These are phyloP conservation scores for Chloroceryle aenea DNA, from an alignment of 2,113 vertebrate species.

Conservation along the genomic window DNA sequence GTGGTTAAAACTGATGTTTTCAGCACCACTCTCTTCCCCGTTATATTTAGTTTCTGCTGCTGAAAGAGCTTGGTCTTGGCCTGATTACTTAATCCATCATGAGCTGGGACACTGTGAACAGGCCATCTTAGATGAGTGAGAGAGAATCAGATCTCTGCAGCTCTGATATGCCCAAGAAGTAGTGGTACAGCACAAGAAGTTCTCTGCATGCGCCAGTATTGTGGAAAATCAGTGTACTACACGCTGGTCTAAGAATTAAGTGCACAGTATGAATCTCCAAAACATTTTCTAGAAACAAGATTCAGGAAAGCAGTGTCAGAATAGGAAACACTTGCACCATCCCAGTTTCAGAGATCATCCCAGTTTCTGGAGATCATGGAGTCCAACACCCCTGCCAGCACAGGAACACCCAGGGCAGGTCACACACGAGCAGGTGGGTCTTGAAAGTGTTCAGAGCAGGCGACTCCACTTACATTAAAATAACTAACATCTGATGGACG, in stretches of 20 bases:
- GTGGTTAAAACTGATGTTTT: not conserved
- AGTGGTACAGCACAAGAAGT: rapidly evolving
- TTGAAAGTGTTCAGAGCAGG: too few relatives aligned
- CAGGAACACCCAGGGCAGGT: too few relatives aligned
- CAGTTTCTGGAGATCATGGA: too few relatives aligned
- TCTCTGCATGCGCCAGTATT: not conserved
- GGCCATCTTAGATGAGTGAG: not conserved
- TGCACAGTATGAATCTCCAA: not conserved
- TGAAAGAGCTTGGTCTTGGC: not conserved
- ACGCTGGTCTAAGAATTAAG: not conserved
- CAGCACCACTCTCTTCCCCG: not conserved
- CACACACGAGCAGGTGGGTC: too few relatives aligned
- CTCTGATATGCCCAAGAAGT: not conserved
- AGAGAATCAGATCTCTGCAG: not conserved
- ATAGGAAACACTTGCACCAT: not conserved
- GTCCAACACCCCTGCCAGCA: too few relatives aligned
- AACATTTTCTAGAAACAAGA: not conserved
- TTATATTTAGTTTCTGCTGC: not conserved
- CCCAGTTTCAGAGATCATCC: too few relatives aligned
- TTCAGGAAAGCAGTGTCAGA: not conserved
- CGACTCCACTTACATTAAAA: not conserved
- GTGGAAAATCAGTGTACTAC: not conserved
- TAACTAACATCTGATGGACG: not conserved
- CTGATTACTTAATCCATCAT: not conserved
- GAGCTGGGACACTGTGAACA: not conserved